Conservation (phyloP, 2,888 invertebrate species). For the Drosophila setosimentum region DNA sequence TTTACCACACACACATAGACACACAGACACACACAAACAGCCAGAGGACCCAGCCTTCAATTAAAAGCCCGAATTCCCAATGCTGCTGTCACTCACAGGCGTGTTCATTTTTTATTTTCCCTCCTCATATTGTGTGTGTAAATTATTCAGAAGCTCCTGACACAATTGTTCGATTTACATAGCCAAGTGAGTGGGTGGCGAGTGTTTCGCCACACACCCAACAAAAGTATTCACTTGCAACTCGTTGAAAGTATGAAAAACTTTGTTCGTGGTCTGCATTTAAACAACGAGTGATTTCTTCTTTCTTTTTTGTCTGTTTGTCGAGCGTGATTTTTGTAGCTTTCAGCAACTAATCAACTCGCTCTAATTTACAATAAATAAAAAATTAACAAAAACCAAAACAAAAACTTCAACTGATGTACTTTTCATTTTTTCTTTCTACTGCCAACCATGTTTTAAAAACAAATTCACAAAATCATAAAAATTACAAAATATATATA, state of each 20-base stretch:
- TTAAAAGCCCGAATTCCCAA: slow-evolving; percentile 46
- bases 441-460: slow-evolving; percentile 68
- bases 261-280: slow-evolving; percentile 14
- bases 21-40: slow-evolving; percentile 19
- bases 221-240: slow-evolving; percentile 35
- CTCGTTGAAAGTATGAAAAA: slow-evolving; percentile 32
- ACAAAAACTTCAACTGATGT: slow-evolving; percentile 68
- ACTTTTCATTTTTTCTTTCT: slow-evolving; percentile 77
- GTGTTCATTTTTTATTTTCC: slow-evolving; percentile 38
- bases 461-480: slow-evolving; percentile 39
- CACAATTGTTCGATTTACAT: slow-evolving; percentile 73
- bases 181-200: slow-evolving; percentile 26
- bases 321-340: slow-evolving; percentile 9
- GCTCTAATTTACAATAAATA: slow-evolving; percentile 32
- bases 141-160: slow-evolving; percentile 59
- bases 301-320: not conserved
- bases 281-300: slow-evolving; percentile 2
- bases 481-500: slow-evolving; percentile 38
- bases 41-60: slow-evolving; percentile 48
- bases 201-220: slow-evolving; percentile 16
- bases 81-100: slow-evolving; percentile 47
- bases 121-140: slow-evolving; percentile 37
- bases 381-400: slow-evolving; percentile 29
- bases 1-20: slow-evolving; percentile 47
- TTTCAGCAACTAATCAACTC: slow-evolving; percentile 39